Base-by-base conservation (phyloP, 2,113 vertebrate genomes). In the Catharus bicknelli region DNA sequence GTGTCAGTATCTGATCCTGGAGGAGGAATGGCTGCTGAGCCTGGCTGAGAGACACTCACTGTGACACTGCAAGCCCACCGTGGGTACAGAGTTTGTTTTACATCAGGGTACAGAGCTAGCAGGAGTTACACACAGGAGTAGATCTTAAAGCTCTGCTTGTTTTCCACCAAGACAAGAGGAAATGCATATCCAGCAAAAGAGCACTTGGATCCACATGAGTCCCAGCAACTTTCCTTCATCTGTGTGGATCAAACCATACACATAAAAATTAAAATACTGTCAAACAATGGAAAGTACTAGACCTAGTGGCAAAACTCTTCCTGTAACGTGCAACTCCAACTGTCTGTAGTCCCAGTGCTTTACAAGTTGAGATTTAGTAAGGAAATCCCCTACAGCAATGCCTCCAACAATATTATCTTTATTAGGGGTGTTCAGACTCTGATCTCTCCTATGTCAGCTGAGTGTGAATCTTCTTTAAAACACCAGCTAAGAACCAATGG, bases 261-360 rank as follows among this genome's bases (percentile, higher is more conserved):
- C 7, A 1, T 0, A 22, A 73, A 59, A 45, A 10, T 27, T 19
- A 40, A 30, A 88, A 61, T 8, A 8, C 12, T 6, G 34, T 6
- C 42, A 45, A 16, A 16, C 0, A 80, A 45, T 2, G 40, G 16
- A 21, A 88, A 21, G 59, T 38, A 74, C 26, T 13, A 32, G 45
- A 59, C 50, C 22, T 11, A 30, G 10, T 3, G 54, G 62, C 21
- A 84, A n/a, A 62, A 42, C 47, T 29, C 48, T 34, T 26, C 26
- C 50, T 59, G 20, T 9, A 36, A n/a, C 0, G 1, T 4, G 53
- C 43, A 55, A 3, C 20, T 48, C 32, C 32, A n/a, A 5, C 74
- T 42, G 0, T 6, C 18, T 5, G 20, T 7, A 77, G 42, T 21
- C n/a, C 27, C 0, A 0, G 16, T 13, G 48, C 47, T 70, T 36